phyloP scores from a whole-genome alignment of 2,797 vertebrate genomes.

The Epinephelus awoara region DNA sequence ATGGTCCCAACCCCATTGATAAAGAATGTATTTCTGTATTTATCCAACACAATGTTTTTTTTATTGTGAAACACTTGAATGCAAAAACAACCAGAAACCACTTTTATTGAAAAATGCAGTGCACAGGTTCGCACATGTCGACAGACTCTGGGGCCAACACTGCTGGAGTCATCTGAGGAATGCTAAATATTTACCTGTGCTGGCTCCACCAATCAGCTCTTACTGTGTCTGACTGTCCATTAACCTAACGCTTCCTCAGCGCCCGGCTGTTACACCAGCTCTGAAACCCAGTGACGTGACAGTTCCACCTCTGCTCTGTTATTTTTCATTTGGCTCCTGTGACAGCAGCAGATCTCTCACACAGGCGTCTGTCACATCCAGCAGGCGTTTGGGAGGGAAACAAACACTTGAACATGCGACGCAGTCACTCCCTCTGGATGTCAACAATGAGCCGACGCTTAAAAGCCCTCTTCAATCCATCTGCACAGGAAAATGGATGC shows the following conservation, averaged over 20 bases:
- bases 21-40: too few species aligned
- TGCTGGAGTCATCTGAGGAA: conserved; percentile 78
- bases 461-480: conserved; percentile 50
- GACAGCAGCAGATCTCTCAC: conserved; percentile 1
- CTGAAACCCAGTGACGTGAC: background rate
- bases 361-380: conserved; percentile 15
- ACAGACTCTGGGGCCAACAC: conserved; percentile 50
- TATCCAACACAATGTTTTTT: too few species aligned
- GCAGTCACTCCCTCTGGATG: conserved; percentile 44
- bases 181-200: conserved; percentile 86
- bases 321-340: background rate
- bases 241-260: conserved; percentile 15
- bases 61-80: too few species aligned
- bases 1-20: too few species aligned
- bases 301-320: conserved; percentile 1
- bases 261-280: background rate
- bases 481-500: conserved; percentile 44
- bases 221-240: conserved; percentile 45
- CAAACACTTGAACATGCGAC: conserved; percentile 64
- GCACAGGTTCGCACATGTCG: conserved; percentile 56
- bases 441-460: conserved; percentile 45
- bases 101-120: conserved; percentile 21
- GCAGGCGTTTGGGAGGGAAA: conserved; percentile 44
- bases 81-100: conserved; percentile 18
- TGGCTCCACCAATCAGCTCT: conserved; percentile 59